These are phyloP conservation scores for Lepidocyrtoides sp. DNA, from an alignment of 2,888 invertebrate genomes.

Conservation along the genomic window DNA sequence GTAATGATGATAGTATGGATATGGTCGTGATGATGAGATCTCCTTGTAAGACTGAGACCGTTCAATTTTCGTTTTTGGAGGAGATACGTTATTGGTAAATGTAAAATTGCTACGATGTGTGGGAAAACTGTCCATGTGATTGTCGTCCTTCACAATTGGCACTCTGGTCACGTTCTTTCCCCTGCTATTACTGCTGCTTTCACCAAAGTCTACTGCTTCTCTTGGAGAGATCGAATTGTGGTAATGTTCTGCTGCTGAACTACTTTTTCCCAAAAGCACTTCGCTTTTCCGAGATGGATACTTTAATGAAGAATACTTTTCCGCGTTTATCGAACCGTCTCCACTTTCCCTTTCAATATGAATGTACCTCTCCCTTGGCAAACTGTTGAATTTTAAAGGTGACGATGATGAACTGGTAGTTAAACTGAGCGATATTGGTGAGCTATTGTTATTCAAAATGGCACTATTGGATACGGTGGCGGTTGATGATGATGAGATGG, in stretches of 20 bases:
- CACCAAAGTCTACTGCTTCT: not conserved
- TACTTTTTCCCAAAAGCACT: constrained; percentile 55
- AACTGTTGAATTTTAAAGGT: constrained; percentile 80
- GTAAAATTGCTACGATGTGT: constrained; percentile 54
- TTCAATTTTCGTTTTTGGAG: constrained; percentile 75
- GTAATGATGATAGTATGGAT: constrained; percentile 71
- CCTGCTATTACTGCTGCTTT: constrained; percentile 1
- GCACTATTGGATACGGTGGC: constrained; percentile 53
- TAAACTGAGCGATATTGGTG: constrained; percentile 71
- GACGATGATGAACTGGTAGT: constrained; percentile 49
- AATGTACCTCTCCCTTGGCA: constrained; percentile 81
- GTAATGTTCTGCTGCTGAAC: constrained; percentile 56
- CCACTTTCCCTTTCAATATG: constrained; percentile 80
- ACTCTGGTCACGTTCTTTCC: constrained; percentile 77
- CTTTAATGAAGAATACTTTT: constrained; percentile 71
- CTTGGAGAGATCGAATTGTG: constrained; percentile 38
- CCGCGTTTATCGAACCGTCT: constrained; percentile 57
- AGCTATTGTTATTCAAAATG: constrained; percentile 65
- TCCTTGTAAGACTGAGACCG: constrained; percentile 80
- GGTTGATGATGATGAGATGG: not conserved
- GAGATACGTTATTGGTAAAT: constrained; percentile 48
- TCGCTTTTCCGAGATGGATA: constrained; percentile 63
- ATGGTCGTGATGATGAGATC: constrained; percentile 75
- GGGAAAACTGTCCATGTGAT: constrained; percentile 55
- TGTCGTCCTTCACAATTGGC: constrained; percentile 76